Percentiles rank a stretch among this genome's conserved stretches.
phyloP scores from a whole-genome alignment of 1,140 invertebrate genomes.

The Drosophila rufa region DNA sequence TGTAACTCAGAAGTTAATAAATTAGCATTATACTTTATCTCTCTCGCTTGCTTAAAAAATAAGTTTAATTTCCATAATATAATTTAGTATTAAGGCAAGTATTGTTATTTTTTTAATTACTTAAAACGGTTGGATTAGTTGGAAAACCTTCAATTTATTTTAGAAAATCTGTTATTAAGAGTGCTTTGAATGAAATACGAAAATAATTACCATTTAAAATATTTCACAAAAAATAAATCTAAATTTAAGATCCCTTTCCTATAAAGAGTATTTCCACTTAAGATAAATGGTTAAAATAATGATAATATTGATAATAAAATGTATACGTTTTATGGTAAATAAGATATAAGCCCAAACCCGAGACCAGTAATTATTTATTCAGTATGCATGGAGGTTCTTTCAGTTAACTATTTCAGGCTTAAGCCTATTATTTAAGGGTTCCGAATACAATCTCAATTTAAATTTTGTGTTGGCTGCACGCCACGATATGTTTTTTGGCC shows the following conservation, averaged over 20 bases:
- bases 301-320: too few species aligned
- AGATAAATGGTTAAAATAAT: neutral
- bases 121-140: neutral
- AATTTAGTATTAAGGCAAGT: neutral
- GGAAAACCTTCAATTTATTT: neutral
- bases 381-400: neutral
- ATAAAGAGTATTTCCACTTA: neutral
- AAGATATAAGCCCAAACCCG: neutral
- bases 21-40: neutral
- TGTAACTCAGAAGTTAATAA: neutral
- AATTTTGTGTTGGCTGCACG: neutral
- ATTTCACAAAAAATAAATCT: constrained; percentile 4
- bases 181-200: neutral
- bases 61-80: neutral
- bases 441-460: neutral
- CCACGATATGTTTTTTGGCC: too few species aligned
- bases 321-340: neutral
- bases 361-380: neutral
- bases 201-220: neutral
- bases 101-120: constrained; percentile 18
- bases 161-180: neutral
- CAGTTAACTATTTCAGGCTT: neutral
- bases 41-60: neutral
- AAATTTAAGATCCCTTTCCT: neutral
- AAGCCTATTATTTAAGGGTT: too few species aligned